Evolutionary conservation across 2,113 vertebrate genomes (phyloP).

Genomic region (Progne subis): DNA sequence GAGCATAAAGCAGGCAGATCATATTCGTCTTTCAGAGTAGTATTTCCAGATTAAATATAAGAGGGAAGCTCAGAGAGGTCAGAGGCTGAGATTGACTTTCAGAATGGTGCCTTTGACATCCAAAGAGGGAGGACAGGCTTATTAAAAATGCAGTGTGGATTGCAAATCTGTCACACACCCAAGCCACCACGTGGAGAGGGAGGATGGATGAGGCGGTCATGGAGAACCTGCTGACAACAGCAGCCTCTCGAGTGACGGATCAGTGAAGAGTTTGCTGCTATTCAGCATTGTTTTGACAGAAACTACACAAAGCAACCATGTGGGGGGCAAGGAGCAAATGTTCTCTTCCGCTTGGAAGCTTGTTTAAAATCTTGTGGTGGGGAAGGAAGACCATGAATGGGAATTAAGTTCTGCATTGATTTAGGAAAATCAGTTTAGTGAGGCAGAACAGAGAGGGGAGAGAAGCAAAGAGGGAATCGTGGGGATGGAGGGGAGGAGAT

Average conservation of each 20-base stretch:
- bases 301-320: neutral
- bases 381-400: neutral
- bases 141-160: slow-evolving; percentile 59
- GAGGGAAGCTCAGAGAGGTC: slow-evolving; percentile 49
- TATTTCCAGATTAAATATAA: slow-evolving; percentile 64
- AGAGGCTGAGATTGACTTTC: slow-evolving; percentile 58
- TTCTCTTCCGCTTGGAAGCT: neutral
- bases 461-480: rapidly evolving
- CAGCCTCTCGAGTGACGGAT: slow-evolving; percentile 1
- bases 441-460: rapidly evolving
- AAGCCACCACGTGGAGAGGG: neutral
- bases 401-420: neutral
- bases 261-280: neutral
- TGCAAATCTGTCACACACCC: slow-evolving; percentile 57
- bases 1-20: slow-evolving; percentile 19
- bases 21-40: slow-evolving; percentile 29
- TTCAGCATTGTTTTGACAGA: slow-evolving; percentile 37
- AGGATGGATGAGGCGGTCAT: neutral
- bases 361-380: neutral
- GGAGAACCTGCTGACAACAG: slow-evolving; percentile 54
- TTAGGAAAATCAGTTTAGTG: neutral
- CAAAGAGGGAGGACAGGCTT: slow-evolving; percentile 4
- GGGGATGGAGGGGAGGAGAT: neutral
- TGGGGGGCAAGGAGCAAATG: neutral
- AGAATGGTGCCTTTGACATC: neutral